Evolutionary conservation across 2,888 invertebrate species (phyloP), one percentile per base, ranked within the genome.

Genomic region (Leptinotarsa tumamoca): DNA sequence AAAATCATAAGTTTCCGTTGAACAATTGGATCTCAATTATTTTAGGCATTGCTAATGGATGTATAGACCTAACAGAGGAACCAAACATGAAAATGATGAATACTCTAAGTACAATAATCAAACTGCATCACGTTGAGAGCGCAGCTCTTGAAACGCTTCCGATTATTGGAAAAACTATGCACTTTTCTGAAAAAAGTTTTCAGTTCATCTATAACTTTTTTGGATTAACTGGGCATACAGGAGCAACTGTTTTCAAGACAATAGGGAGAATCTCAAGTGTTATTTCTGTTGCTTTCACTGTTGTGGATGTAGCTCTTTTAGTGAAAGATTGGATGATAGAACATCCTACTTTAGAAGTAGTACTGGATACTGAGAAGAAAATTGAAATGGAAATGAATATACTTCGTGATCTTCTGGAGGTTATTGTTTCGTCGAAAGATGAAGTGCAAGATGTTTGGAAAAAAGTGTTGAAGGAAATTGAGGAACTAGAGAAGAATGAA

Each of bases 161-260:
- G 17, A 77, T 81, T 17, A 74, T 82, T 63, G 81, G 81, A 27
- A 81, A 79, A 75, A 80, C 81, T 10, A 80, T 81, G 73, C 80
- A 82, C 56, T 76, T 82, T 67, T 81, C 82, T 17, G 81, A 82
- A 71, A 82, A 82, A 67, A 81, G 80, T 52, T 82, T 80, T 58
- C 81, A 81, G 72, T 80, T 81, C 61, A 77, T 81, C 66, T 81
- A 81, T 66, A 81, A 79, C 50, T 79, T 82, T 67, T 77, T 82
- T 61, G 82, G 82, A 23, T 70, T 82, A 21, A 80, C 81, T 52
- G 79, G 80, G 56, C 72, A 76, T 7, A 72, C 78, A 10, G 78
- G 70, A 51, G 71, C 74, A 27, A 61, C 73, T 17, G 75, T 79
- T 51, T 76, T 79, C 52, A 78, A 74, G 56, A 73, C 73, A 10